Base-by-base conservation (phyloP, 1,140 invertebrate species). In the Potamilus streckersoni region DNA sequence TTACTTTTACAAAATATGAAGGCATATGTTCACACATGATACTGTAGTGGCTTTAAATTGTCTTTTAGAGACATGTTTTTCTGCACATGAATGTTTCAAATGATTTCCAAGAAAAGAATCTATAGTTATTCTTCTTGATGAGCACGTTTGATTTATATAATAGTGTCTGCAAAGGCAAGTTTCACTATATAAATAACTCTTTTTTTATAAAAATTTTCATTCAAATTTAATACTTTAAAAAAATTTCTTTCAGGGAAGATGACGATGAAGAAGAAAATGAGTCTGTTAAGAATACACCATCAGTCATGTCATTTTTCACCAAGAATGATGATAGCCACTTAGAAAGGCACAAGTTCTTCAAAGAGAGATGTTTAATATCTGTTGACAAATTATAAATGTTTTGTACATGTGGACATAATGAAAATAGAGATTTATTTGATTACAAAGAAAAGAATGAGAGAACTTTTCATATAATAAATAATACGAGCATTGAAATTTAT, bases 241-340 rank as follows among this genome's bases (percentile, higher is more conserved):
- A 59, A 57, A 69, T 57, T 68, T 31, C 17, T 81, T 78, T 69
- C 73, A 87, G 86, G 86, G 85, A 87, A 75, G 88, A 89, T 73
- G 85, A 85, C 68, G 87, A 89, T 55, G 86, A 90, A 27, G 85
- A 87, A 58, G 84, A 87, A 61, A 79, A 85, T 64, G 66, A 85
- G 20, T 19, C 20, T n/a, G 60, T 74, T 15, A 76, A 80, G 67
- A 82, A 82, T 57, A 83, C 79, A 63, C 71, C 83, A 58, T 74
- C 81, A 49, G 69, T 85, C 27, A 74, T 82, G n/a, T 75, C 80
- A 16, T 85, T 85, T 69, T 85, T 89, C 74, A 78, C 78, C 49
- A 79, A 74, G 59, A 81, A 84, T 27, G 73, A 84, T 63, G 76
- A 82, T n/a, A 57, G 73, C 49, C 81, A 83, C 63, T 62, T 74